These are phyloP conservation scores for Diadophis punctatus DNA, from an alignment of 2,113 vertebrate species.

Conservation along the genomic window DNA sequence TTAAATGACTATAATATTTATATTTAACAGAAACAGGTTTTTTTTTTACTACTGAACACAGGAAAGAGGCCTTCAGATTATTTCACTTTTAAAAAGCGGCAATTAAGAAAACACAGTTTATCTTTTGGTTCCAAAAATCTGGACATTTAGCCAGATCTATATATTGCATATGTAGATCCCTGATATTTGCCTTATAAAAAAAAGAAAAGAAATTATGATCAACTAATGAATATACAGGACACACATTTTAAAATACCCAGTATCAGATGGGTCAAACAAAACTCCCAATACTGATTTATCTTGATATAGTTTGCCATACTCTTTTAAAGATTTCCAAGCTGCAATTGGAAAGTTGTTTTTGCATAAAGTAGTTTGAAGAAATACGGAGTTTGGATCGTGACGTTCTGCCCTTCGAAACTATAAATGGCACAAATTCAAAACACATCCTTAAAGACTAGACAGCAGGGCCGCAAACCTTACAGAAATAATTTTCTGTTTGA, in stretches of 20 bases:
- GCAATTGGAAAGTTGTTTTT: background rate
- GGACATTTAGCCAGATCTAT: background rate
- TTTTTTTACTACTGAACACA: background rate
- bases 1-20: background rate
- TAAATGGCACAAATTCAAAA: background rate
- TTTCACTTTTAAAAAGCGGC: background rate
- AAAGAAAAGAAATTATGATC: background rate
- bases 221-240: background rate
- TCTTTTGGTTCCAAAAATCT: conserved; percentile 17
- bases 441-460: background rate
- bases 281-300: conserved; percentile 1
- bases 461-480: background rate
- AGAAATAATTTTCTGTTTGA: background rate
- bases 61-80: background rate
- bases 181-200: background rate
- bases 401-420: background rate
- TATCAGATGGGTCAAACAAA: background rate
- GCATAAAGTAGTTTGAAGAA: background rate
- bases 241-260: background rate
- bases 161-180: conserved; percentile 25
- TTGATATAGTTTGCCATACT: background rate
- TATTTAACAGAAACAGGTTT: background rate
- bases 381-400: background rate
- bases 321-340: background rate
- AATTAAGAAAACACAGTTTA: background rate